Base-by-base conservation (phyloP, 2,797 vertebrate genomes). In the Silurus aristotelis region DNA sequence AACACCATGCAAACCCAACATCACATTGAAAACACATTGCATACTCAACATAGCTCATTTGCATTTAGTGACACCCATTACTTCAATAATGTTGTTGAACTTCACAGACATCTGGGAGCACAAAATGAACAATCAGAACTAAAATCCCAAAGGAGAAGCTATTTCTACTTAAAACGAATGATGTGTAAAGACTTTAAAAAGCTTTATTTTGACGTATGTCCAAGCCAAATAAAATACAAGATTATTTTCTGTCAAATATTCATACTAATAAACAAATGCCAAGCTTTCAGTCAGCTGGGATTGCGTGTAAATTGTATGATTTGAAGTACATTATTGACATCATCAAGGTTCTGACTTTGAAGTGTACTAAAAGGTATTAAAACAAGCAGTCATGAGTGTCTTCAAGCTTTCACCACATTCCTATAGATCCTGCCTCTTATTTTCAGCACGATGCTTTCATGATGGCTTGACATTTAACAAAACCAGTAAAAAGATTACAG, bases 391-490 rank as follows among this genome's bases (percentile, higher is more conserved):
- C 71, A 55, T 46, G n/a, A 75, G 20, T 6, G 4, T 22, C 19
- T 73, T 25, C 13, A n/a, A 8, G 46, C 46, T 25, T 25, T 31
- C 55, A 22, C 6, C 38, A 46, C 38, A 15, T 64, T 79, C 38
- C 60, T 63, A 15, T 79, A 48, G 46, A 22, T 17, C 22, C 13
- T 63, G 13, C 20, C 60, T 79, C 58, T n/a, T 38, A 38, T 58
- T 60, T 38, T 6, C 19, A 61, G 10, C 56, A 60, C 38, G 56
- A 1, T 61, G 27, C 75, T 61, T 61, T 61, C 9, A 38, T 7
- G 75, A 61, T 31, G 75, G 56, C 75, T 20, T 78, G 56, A 60
- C 27, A 15, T 78, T 78, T 78, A 78, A 43, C 17, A 38, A 60
- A 22, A 12, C 27, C 27, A 60, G 55, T 20, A 5, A 77, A 58